Conservation (phyloP, 1,140 invertebrate species). For the Microvelia longipes region DNA sequence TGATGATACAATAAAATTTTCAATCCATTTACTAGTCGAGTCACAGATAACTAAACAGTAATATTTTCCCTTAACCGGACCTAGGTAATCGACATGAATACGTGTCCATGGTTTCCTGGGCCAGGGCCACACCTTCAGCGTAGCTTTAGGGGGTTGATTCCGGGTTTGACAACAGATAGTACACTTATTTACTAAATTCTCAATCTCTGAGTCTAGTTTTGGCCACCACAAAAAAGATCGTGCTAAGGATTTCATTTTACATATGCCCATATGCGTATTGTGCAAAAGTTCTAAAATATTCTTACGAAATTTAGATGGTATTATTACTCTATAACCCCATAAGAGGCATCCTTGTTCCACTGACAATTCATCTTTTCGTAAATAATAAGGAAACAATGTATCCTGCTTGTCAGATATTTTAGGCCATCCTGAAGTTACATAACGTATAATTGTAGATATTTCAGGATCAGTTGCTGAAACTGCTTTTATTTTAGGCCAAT, state of each 20-base stretch:
- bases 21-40: not conserved
- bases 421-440: not conserved
- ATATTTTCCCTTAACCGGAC: not conserved
- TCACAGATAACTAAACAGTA: not conserved
- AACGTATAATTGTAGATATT: not conserved
- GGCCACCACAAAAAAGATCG: not conserved
- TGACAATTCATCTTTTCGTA: too few relatives aligned
- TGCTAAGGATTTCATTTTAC: not conserved
- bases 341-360: not conserved
- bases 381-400: not conserved
- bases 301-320: not conserved
- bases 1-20: not conserved
- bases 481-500: not conserved
- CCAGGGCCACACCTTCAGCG: not conserved
- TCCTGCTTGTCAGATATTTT: not conserved
- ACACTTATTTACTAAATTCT: not conserved
- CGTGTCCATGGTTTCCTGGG: not conserved
- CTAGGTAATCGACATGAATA: not conserved
- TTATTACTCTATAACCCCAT: not conserved
- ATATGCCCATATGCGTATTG: not conserved
- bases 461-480: not conserved
- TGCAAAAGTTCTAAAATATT: not conserved
- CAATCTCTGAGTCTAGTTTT: not conserved
- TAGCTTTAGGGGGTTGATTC: not conserved
- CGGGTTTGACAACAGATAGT: not conserved